Percentiles rank a stretch among this genome's conserved stretches.
These are phyloP conservation scores for Ericerus pela DNA, from an alignment of 1,140 invertebrate genomes.

Conservation along the genomic window DNA sequence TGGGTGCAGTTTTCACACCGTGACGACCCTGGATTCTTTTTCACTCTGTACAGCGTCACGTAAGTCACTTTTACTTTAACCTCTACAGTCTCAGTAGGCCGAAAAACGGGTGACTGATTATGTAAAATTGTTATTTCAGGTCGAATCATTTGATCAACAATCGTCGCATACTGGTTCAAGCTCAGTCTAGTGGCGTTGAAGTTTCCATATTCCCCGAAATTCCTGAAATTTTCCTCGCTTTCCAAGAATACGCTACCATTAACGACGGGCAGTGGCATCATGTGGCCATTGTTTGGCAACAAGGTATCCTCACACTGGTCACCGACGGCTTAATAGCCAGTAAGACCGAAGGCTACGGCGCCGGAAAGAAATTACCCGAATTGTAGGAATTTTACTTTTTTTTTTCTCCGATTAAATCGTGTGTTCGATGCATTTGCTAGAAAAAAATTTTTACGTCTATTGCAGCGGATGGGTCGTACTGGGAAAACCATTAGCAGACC, in stretches of 20 bases:
- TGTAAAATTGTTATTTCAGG: conserved; percentile 35
- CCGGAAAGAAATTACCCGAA: conserved; percentile 56
- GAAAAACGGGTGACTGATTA: no score
- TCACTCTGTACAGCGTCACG: conserved; percentile 77
- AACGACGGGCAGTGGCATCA: conserved; percentile 97
- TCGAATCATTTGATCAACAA: conserved; percentile 63
- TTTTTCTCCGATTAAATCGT: not conserved
- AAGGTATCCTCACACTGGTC: conserved; percentile 69
- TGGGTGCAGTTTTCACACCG: conserved; percentile 90
- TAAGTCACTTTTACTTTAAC: no score
- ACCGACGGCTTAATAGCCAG: conserved; percentile 86
- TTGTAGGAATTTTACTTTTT: conserved; percentile 45
- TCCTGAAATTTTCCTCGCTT: conserved; percentile 79
- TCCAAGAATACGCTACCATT: conserved; percentile 78
- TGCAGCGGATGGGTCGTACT: conserved; percentile 77
- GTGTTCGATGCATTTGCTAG: conserved; percentile 17
- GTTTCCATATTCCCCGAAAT: conserved; percentile 74
- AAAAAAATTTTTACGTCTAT: conserved; percentile 16
- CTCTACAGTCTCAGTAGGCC: no score
- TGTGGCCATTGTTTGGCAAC: conserved; percentile 82
- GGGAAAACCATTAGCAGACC: conserved; percentile 67
- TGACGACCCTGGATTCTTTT: conserved; percentile 82
- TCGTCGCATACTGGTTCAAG: conserved; percentile 66
- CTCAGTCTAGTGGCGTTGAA: conserved; percentile 76
- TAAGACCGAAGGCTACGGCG: conserved; percentile 69